A percentile compares a stretch with the other conserved stretches of the same genome.
These are phyloP conservation scores for Pantelozetes paolii DNA, from an alignment of 2,888 invertebrate genomes.

Conservation along the genomic window DNA sequence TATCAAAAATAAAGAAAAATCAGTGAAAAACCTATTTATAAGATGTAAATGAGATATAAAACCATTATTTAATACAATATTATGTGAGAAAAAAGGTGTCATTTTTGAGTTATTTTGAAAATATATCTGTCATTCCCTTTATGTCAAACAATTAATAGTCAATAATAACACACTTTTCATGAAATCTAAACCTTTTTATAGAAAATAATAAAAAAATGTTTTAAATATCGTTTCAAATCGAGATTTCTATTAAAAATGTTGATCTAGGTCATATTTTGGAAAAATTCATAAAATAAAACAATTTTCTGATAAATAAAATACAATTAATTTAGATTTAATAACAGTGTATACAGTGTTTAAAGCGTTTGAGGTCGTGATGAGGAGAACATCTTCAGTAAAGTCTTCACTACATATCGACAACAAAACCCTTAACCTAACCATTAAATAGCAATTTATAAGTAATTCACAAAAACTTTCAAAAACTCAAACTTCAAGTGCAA, in stretches of 20 bases:
- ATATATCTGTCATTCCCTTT: background rate
- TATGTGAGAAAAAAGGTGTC: no score
- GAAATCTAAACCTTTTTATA: background rate
- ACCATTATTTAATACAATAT: background rate
- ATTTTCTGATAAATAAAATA: background rate
- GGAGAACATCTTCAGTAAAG: background rate
- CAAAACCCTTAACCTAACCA: constrained; percentile 15
- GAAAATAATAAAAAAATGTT: no score
- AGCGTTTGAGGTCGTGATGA: constrained; percentile 3
- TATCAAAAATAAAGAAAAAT: no score
- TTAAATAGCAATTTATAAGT: background rate
- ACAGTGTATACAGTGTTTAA: background rate
- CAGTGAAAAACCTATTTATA: no score
- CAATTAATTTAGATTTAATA: background rate
- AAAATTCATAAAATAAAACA: background rate
- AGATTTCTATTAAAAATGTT: no score
- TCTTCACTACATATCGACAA: no score
- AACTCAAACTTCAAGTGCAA: constrained; percentile 19
- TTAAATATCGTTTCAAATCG: no score
- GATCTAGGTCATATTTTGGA: background rate
- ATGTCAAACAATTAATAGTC: no score
- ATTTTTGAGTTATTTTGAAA: background rate
- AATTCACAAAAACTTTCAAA: constrained; percentile 5
- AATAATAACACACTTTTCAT: no score
- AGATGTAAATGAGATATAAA: background rate